phyloP scores from a whole-genome alignment of 2,113 vertebrate genomes.

The Pluvialis apricaria region DNA sequence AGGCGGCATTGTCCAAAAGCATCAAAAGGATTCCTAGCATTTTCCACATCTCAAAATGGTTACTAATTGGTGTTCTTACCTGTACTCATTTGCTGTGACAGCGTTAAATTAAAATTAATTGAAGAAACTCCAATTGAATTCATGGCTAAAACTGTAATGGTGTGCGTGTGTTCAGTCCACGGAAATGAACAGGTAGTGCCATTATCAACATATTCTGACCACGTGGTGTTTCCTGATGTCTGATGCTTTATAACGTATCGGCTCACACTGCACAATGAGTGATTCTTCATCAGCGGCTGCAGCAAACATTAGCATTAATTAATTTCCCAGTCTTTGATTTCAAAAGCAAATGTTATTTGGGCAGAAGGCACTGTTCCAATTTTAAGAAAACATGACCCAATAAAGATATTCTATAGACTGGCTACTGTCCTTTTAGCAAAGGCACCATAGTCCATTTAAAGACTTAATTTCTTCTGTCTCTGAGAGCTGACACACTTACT shows the following conservation, averaged over 20 bases:
- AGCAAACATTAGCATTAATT: background rate
- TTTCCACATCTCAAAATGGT: background rate
- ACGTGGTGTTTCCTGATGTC: constrained; percentile 52
- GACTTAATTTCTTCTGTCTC: background rate
- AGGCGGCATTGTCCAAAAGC: background rate
- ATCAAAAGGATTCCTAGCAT: background rate
- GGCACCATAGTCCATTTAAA: background rate
- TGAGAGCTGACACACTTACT: background rate
- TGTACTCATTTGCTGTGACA: constrained; percentile 77
- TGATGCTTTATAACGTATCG: constrained; percentile 76
- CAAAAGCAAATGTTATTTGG: background rate
- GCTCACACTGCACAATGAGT: constrained; percentile 79
- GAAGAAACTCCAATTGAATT: constrained; percentile 85
- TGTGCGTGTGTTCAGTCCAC: constrained; percentile 77
- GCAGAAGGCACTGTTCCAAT: background rate
- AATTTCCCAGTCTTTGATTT: background rate
- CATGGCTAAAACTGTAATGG: constrained; percentile 80
- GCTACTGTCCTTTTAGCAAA: background rate
- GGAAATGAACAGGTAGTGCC: constrained; percentile 78
- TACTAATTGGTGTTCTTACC: constrained; percentile 52
- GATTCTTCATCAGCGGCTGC: constrained; percentile 73
- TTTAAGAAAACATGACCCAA: background rate
- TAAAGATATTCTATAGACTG: background rate
- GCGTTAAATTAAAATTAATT: constrained; percentile 84
- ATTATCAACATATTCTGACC: constrained; percentile 60